phyloP scores from a whole-genome alignment of 2,888 invertebrate species.

The Volucella inflata region DNA sequence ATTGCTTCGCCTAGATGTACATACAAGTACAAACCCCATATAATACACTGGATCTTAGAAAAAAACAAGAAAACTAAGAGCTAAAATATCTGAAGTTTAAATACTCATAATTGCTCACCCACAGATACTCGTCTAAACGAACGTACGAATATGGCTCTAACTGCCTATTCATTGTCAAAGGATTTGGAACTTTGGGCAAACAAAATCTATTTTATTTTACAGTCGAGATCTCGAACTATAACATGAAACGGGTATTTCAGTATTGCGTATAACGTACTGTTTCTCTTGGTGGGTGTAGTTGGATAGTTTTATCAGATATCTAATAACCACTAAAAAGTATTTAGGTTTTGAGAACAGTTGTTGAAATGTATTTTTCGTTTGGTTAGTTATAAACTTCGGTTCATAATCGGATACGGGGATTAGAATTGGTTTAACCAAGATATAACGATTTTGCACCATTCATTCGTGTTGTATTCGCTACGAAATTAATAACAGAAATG shows the following conservation, averaged over 20 bases:
- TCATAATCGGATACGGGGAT: conserved; percentile 22
- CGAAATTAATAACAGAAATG: too few species aligned
- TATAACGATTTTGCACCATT: not conserved
- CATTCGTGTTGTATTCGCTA: too few species aligned
- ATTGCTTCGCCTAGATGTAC: not conserved
- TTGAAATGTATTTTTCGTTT: not conserved
- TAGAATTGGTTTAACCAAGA: not conserved
- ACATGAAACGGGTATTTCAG: conserved; percentile 20
- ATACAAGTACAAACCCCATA: not conserved
- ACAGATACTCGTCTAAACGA: not conserved
- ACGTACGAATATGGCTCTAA: not conserved
- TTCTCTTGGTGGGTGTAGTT: not conserved
- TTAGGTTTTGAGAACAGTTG: conserved; percentile 2
- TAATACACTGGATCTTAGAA: not conserved
- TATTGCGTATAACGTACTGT: not conserved
- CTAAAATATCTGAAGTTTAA: conserved; percentile 20
- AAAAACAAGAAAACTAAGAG: not conserved
- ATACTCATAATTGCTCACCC: conserved; percentile 39
- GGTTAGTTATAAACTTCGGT: not conserved
- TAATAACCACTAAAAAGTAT: not conserved
- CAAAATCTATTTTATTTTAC: conserved; percentile 20
- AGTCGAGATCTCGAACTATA: conserved; percentile 23
- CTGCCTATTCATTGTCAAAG: conserved; percentile 40
- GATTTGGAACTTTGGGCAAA: conserved; percentile 35
- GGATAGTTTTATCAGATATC: not conserved